These are phyloP conservation scores for Conger conger DNA, from an alignment of 2,113 vertebrate species.

Conservation along the genomic window DNA sequence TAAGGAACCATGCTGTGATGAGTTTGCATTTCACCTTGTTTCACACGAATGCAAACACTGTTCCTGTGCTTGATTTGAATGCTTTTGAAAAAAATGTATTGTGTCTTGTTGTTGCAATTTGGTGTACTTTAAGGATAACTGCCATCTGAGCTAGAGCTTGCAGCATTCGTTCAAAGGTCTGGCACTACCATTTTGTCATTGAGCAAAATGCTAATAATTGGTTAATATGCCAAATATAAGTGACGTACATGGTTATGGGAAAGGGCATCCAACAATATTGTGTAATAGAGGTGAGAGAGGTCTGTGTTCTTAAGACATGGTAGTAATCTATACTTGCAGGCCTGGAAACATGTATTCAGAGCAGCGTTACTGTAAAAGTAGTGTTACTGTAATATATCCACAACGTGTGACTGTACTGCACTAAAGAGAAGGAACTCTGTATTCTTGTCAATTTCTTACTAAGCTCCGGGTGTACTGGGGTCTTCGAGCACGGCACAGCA, in stretches of 20 bases:
- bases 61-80: too few relatives aligned
- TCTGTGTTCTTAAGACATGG: not conserved
- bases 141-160: not conserved
- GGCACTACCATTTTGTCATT: not conserved
- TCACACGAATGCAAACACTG: too few relatives aligned
- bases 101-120: too few relatives aligned
- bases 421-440: not conserved
- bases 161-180: not conserved
- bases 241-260: not conserved
- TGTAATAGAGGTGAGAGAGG: not conserved
- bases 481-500: not conserved
- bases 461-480: not conserved
- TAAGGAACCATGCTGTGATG: not conserved
- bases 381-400: too few relatives aligned
- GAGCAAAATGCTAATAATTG: not conserved
- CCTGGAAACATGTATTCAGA: not conserved
- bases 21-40: not conserved
- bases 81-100: too few relatives aligned
- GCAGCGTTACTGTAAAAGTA: too few relatives aligned
- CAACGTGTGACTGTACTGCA: not conserved
- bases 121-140: not conserved
- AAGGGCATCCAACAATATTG: not conserved
- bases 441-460: not conserved
- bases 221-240: not conserved
- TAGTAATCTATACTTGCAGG: not conserved